phyloP scores from a whole-genome alignment of 2,113 vertebrate genomes.

The Ramphastos sulfuratus region DNA sequence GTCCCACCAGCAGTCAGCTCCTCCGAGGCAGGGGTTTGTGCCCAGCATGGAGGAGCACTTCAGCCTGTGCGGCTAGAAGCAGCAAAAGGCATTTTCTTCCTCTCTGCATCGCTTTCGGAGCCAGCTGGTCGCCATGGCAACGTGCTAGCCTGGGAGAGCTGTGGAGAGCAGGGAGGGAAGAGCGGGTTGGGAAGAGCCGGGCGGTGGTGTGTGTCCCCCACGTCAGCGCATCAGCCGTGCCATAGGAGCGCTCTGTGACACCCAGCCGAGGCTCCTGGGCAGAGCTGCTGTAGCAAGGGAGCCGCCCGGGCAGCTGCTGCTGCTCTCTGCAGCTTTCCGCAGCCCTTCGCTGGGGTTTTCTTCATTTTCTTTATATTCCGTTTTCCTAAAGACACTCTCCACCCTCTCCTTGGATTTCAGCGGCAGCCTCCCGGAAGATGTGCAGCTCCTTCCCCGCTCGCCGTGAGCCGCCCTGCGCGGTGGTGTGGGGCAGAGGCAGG shows the following conservation, averaged over 20 bases:
- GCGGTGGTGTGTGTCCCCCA: conserved; percentile 76
- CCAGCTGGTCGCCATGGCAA: conserved; percentile 87
- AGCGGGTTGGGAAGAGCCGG: conserved; percentile 65
- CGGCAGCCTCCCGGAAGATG: conserved; percentile 64
- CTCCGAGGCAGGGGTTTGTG: not conserved
- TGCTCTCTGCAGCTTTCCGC: conserved; percentile 18
- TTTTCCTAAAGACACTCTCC: not conserved
- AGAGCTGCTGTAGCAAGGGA: conserved; percentile 65
- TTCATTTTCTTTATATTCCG: not conserved
- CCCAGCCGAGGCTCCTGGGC: conserved; percentile 73
- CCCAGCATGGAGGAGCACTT: not conserved
- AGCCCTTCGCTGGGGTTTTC: not conserved
- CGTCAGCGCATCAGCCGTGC: conserved; percentile 59
- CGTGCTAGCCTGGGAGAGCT: conserved; percentile 80
- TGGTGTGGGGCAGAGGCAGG: conserved; percentile 57
- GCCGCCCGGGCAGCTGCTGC: conserved; percentile 56
- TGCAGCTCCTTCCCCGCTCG: conserved; percentile 15
- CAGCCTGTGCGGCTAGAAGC: conserved; percentile 12
- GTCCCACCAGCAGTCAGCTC: not conserved
- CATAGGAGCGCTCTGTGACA: conserved; percentile 80
- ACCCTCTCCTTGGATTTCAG: not conserved
- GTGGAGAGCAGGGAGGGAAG: conserved; percentile 54
- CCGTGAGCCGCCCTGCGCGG: not conserved
- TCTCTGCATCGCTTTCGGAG: conserved; percentile 68
- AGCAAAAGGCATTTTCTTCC: conserved; percentile 65